Evolutionary conservation across 2,888 invertebrate species (phyloP), one percentile per base, ranked within the genome.

Genomic region (Amiota mariae): DNA sequence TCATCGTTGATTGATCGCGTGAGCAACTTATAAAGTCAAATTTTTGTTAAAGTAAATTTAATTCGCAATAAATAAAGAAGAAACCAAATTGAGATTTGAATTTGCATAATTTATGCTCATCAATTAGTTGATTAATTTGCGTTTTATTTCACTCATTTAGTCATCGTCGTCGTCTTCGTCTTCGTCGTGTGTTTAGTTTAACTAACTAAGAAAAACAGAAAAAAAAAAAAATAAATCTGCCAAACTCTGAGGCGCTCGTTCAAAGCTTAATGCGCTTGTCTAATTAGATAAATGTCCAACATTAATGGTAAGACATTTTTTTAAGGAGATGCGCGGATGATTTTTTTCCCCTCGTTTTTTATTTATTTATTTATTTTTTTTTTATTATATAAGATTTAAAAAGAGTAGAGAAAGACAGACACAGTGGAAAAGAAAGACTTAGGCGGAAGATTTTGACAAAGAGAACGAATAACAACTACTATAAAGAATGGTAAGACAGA

Each of bases 71-170:
- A 68, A 68, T 68, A 51, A 68, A 68, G 24, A 24, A 51, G 24
- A 68, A 68, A 18, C 54, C 54, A 68, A 48, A 15, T 36, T 36
- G 3, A 36, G 36, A 36, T 36, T 36, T 54, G 49, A 75, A 81
- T 84, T 84, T 84, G 85, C 83, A 84, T 84, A 84, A 84, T 84
- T 83, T 80, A 85, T 83, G 83, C 80, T 75, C 83, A 84, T 84
- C 83, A 84, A 84, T 84, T 85, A 84, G 81, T 75, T 85, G 83
- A 84, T 84, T 84, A 84, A 84, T 84, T 82, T 83, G 83, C 67
- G 67, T 54, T 20, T 15, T 59, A 20, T 59, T 59, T 59, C 36
- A 36, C 6, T 36, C 36, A 36, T 36, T 82, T 84, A 82, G 79
- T 78, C 82, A 59, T 24, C 54, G 36, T 20, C 54, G 51, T 76